Evolutionary conservation across 2,888 invertebrate species (phyloP), one percentile per base, ranked within the genome.

Genomic region (Lepidocyrtinus sp.): DNA sequence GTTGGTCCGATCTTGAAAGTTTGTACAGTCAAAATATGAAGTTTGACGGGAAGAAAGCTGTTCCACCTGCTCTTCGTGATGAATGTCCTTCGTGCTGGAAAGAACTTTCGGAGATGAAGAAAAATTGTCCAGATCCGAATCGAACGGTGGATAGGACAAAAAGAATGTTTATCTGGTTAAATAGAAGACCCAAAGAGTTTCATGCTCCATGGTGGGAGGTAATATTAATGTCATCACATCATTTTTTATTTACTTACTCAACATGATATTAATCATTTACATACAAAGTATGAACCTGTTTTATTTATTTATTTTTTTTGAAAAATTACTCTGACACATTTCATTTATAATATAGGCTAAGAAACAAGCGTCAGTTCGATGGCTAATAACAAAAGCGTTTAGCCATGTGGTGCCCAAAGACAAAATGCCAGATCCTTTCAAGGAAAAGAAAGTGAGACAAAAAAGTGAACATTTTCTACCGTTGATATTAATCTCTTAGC

Each of bases 121-220:
- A 79, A 68, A 81, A 79, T 62, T 78, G 80, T 26, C 50, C 75
- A 1, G 82, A 83, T 83, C 75, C 83, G 1, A 86, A 85, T 71
- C 55, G 79, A 12, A 86, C 86, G 21, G 82, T 85, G 17, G 84
- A 85, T 65, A 69, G 85, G 17, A 86, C 86, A 0, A 86, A 86
- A 68, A 22, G 86, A 36, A 86, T 86, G 86, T 86, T 86, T 59
- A 86, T 86, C 24, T 86, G 86, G 86, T 65, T 86, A 17, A 86
- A 86, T 71, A 83, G 81, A 55, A 26, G 86, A 19, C 85, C 82
- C 21, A 83, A 85, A 62, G 86, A 86, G 61, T 86, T 85, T 72
- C 80, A 83, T 59, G 85, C 83, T 7, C 86, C 86, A 12, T 86
- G 86, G 86, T 86, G 86, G 86, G 86, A 86, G 84, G 86, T 86